These are phyloP conservation scores for Leucoptera coffeella DNA, from an alignment of 2,888 invertebrate species.

Conservation along the genomic window DNA sequence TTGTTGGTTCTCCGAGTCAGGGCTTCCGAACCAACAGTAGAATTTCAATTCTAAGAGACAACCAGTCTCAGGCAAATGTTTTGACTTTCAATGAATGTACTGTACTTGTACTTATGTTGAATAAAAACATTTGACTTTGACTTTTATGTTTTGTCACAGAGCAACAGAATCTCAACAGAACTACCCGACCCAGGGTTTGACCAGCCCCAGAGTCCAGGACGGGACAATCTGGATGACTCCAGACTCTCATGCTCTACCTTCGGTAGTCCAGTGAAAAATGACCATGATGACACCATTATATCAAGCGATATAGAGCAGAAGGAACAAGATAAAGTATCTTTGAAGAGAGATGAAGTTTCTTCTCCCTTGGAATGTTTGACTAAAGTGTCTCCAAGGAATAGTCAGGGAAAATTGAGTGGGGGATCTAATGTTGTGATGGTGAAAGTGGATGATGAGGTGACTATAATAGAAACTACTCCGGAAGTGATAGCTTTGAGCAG, in stretches of 20 bases:
- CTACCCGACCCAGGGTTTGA: no score
- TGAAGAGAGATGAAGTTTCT: background rate
- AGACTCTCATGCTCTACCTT: conserved; percentile 27
- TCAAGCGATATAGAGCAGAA: background rate
- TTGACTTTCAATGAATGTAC: no score
- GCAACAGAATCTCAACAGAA: no score
- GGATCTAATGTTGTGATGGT: background rate
- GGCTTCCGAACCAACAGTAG: no score
- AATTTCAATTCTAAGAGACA: no score
- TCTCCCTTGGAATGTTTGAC: background rate
- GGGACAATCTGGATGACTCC: conserved; percentile 11
- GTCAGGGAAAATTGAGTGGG: background rate
- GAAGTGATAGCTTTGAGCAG: conserved; percentile 40
- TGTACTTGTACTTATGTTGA: no score
- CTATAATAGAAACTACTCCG: conserved; percentile 24
- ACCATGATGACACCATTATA: conserved; percentile 12
- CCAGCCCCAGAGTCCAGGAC: no score
- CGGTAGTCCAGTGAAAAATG: conserved; percentile 20
- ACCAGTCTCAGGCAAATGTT: no score
- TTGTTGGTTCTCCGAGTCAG: no score
- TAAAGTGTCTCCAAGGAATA: no score
- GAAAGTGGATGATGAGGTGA: conserved; percentile 25
- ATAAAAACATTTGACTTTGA: no score
- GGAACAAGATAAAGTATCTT: no score
- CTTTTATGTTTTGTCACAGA: conserved; percentile 1